phyloP scores from a whole-genome alignment of 2,797 vertebrate genomes.

The Tapirus indicus region DNA sequence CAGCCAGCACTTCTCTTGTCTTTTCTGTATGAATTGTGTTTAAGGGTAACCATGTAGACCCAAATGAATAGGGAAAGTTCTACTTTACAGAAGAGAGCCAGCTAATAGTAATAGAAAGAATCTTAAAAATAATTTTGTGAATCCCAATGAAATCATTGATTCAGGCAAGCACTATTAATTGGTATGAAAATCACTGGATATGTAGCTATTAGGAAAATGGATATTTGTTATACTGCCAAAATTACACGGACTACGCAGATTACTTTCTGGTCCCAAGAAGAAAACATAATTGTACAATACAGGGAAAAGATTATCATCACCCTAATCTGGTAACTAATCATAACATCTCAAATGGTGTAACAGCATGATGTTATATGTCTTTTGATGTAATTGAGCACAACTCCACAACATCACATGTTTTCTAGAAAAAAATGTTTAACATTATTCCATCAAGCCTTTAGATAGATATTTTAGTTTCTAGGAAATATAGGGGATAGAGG shows the following conservation, averaged over 20 bases:
- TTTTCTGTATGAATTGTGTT: slow-evolving; percentile 4
- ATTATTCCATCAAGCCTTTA: background rate
- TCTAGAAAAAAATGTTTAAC: background rate
- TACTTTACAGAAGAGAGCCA: slow-evolving; percentile 26
- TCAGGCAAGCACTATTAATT: background rate
- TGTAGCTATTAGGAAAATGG: background rate
- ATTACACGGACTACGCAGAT: background rate
- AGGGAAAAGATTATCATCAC: background rate
- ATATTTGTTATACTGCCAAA: background rate
- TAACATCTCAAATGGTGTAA: background rate
- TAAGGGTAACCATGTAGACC: background rate
- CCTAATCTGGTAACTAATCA: background rate
- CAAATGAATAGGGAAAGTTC: background rate
- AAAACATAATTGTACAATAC: background rate
- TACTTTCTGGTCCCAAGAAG: slow-evolving; percentile 3
- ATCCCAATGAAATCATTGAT: background rate
- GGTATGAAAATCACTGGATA: slow-evolving; percentile 12
- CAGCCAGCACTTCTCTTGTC: background rate
- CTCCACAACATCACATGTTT: background rate
- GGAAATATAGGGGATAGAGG: background rate
- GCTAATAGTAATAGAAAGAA: background rate
- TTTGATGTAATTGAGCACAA: background rate
- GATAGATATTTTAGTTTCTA: background rate
- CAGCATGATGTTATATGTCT: background rate
- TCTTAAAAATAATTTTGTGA: background rate